Evolutionary conservation across 1,140 invertebrate species (phyloP), one percentile per base, ranked within the genome.

Genomic region (Drosophila cardini): DNA sequence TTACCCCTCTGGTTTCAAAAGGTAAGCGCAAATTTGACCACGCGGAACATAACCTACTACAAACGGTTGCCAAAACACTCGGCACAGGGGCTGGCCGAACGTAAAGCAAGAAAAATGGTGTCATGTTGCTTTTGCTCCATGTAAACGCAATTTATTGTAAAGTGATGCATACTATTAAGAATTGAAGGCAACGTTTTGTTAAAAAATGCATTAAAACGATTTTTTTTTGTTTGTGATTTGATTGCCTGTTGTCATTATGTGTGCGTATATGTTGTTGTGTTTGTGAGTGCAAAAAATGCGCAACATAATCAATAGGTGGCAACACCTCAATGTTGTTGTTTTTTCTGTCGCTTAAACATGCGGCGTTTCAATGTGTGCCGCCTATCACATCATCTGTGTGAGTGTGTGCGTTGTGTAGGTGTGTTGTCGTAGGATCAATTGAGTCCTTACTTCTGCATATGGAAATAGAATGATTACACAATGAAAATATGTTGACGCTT

Each of bases 31-130:
- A 64, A 63, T 62, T 64, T 42, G 52, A 77, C 40, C 76, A 87
- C 76, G 74, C 80, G 80, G 72, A 84, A 91, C 90, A 91, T 91
- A 91, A 91, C 90, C 90, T 91, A 81, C 72, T 84, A 80, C 85
- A 86, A 76, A 72, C 70, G 68, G 50, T 78, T 78, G 72, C 76
- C 76, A 78, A 78, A 82, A 77, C 74, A 80, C 68, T 48, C 21
- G 26, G 21, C 21, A 21, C 15, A 30, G 34, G 2, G 11, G 34
- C 36, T 4, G 16, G 52, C 13, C 7, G 16, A 36, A 50, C 11
- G 42, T 34, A 72, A 42, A 69, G 52, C 57, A 53, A 63, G 36
- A 38, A 86, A 85, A 89, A 86, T 85, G 62, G 81, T 85, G 81
- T 85, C 84, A 77, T 76, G 50, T 83, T 64, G 73, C 68, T 53